A percentile compares a stretch with the other conserved stretches of the same genome.
Conservation (phyloP, 1,140 invertebrate species). For the Chironomus tepperi region DNA sequence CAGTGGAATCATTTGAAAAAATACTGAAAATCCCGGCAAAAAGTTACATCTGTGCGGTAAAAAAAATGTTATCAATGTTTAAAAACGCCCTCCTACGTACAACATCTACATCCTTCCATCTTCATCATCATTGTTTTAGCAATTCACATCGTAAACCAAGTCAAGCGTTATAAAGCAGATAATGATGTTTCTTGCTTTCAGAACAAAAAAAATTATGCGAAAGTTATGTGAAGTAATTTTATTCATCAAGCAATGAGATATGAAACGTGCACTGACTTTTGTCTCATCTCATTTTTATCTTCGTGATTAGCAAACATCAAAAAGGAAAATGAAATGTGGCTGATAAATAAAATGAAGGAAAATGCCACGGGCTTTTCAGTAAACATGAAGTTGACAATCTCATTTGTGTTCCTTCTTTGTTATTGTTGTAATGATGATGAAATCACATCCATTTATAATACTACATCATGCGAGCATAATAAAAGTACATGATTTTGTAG, state of each 20-base stretch:
- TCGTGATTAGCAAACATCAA: background rate
- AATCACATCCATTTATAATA: background rate
- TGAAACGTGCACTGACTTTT: background rate
- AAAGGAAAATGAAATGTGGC: background rate
- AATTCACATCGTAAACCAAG: conserved; percentile 18
- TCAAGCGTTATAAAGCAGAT: conserved; percentile 12
- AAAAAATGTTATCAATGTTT: background rate
- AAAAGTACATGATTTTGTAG: background rate
- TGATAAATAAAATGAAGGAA: background rate
- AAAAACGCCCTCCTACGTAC: background rate
- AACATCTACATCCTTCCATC: background rate
- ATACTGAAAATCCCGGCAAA: background rate
- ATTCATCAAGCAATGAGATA: conserved; percentile 3
- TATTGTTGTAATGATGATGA: background rate
- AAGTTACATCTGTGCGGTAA: background rate
- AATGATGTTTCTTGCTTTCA: conserved; percentile 12
- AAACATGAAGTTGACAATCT: background rate
- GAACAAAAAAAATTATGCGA: background rate
- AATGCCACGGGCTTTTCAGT: background rate
- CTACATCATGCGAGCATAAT: too few relatives aligned
- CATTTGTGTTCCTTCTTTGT: background rate
- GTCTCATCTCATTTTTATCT: background rate
- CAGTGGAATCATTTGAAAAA: background rate
- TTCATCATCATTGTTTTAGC: background rate
- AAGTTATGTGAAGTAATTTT: conserved; percentile 15